Evolutionary conservation across 2,888 invertebrate genomes (phyloP), one percentile per base, ranked within the genome.

Genomic region (Blera fallax): DNA sequence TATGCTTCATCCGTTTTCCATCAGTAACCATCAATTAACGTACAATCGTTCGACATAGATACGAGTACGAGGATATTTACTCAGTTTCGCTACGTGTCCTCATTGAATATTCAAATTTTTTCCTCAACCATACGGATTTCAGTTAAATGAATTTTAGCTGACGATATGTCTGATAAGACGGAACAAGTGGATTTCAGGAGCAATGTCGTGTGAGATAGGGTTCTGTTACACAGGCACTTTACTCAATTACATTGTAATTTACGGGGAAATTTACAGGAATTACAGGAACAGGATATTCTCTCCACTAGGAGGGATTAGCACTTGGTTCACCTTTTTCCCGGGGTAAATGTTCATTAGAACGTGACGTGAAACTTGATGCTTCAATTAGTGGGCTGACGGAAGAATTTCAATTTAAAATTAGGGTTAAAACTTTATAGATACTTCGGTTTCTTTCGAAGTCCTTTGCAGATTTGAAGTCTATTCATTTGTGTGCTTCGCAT

Each of bases 141-240:
- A 65, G 50, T 65, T 81, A 81, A 81, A 85, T 72, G 76, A 81
- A 81, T 85, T 85, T 85, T 72, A 80, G 85, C 85, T 85, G 80
- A 85, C 85, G 85, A 85, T 81, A 85, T 85, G 85, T 85, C 85
- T 85, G 85, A 85, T 85, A 85, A 85, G 85, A 85, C 62, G 72
- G 70, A 85, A 77, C 80, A 81, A 81, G 70, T 76, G 80, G 85
- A 80, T 80, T 60, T 32, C 52, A 37, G 64, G 29, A 43, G 54
- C 70, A 70, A 40, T 60, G 77, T 70, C 52, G 83, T 78, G 29
- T 72, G 54, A 48, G 67, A 67, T 79, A 21, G 34, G 52, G 50
- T 52, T 74, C 58, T 58, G 74, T 84, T 70, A 58, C 65, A 79
- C 65, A 79, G 62, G 65, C 85, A 85, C 80, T 85, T 81, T 81